Evolutionary conservation across 2,797 vertebrate species (phyloP).

Genomic region (Sebastes taczanowskii): DNA sequence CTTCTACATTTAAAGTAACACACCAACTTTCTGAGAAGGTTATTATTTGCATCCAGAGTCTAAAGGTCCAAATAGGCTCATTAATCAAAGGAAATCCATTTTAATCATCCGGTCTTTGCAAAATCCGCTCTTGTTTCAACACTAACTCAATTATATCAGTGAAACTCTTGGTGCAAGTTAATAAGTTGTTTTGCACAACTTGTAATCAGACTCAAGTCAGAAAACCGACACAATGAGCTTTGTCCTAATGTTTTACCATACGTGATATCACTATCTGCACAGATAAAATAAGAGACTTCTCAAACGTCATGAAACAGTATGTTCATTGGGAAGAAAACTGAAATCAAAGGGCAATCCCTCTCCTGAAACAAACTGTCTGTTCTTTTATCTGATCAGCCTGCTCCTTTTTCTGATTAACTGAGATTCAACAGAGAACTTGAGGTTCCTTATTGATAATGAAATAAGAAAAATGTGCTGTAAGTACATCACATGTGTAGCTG

Average conservation of each 20-base stretch:
- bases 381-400: not conserved
- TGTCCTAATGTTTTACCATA: not conserved
- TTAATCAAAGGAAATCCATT: constrained; percentile 27
- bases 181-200: constrained; percentile 1
- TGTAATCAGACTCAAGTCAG: constrained; percentile 1
- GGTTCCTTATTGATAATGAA: not conserved
- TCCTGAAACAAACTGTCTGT: constrained; percentile 2
- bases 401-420: not conserved
- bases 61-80: constrained; percentile 15
- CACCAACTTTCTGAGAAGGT: not conserved
- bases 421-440: not conserved
- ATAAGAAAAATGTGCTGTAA: not conserved
- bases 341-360: not conserved
- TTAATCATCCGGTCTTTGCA: constrained; percentile 14
- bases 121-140: constrained; percentile 13
- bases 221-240: constrained; percentile 8
- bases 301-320: not conserved
- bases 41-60: not conserved
- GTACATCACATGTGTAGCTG: not conserved
- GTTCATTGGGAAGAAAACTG: not conserved
- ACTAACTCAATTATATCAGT: not conserved
- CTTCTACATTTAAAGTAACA: not conserved
- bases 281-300: constrained; percentile 15
- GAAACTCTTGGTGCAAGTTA: constrained; percentile 6
- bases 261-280: constrained; percentile 15